Conservation (phyloP, 2,888 invertebrate species). For the Blastobasis adustella region DNA sequence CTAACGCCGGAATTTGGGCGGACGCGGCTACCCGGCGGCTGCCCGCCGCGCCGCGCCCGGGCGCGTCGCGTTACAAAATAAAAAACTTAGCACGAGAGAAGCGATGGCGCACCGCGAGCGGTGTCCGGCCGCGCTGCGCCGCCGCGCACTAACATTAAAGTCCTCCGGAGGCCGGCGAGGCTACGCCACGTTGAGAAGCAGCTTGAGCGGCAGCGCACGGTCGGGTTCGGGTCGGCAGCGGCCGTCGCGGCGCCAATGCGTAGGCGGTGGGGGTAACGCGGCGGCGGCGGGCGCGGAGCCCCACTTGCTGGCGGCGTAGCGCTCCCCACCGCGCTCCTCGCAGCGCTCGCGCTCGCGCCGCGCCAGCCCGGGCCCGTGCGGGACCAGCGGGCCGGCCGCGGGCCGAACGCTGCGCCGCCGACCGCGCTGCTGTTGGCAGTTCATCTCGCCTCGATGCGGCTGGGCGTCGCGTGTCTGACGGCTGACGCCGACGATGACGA, state of each 20-base stretch:
- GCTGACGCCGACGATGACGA: conserved; percentile 4
- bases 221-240: conserved; percentile 65
- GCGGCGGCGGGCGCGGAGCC: conserved; percentile 87
- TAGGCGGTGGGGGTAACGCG: conserved; percentile 86
- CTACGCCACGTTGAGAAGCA: conserved; percentile 78
- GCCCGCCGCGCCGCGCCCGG: conserved; percentile 54
- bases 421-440: conserved; percentile 37
- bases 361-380: conserved; percentile 6
- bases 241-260: conserved; percentile 79
- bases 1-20: conserved; percentile 69
- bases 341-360: conserved; percentile 17
- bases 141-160: conserved; percentile 52
- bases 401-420: conserved; percentile 42
- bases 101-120: conserved; percentile 36
- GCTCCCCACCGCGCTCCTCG: conserved; percentile 41
- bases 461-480: conserved; percentile 14
- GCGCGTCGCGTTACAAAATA: conserved; percentile 53
- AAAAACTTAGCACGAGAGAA: conserved; percentile 64
- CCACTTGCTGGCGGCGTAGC: conserved; percentile 85
- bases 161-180: conserved; percentile 34
- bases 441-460: conserved; percentile 26
- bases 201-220: conserved; percentile 77
- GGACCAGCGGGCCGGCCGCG: conserved; percentile 25
- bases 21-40: conserved; percentile 41
- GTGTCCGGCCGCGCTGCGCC: conserved; percentile 28